A percentile compares a stretch with the other conserved stretches of the same genome.
Evolutionary conservation across 2,113 vertebrate species (phyloP).

Genomic region (Epinephelus moara): DNA sequence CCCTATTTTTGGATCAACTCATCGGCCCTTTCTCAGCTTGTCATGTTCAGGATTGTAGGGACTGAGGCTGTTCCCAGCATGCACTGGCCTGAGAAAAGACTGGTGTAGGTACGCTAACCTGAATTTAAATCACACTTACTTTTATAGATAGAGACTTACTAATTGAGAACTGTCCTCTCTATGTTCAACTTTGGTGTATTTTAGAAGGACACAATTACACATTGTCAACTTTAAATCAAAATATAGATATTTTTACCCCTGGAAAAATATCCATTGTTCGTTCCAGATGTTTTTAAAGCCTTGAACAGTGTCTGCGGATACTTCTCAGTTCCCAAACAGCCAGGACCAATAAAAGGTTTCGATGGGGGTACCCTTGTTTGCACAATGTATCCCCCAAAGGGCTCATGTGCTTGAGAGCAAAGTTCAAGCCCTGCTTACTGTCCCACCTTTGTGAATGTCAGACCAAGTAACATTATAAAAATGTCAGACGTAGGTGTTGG

Average conservation of each 20-base stretch:
- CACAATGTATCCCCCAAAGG: no score
- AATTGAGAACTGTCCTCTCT: no score
- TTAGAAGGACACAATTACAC: background rate
- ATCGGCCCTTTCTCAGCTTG: background rate
- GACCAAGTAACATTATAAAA: background rate
- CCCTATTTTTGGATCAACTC: conserved; percentile 36
- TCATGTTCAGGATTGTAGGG: background rate
- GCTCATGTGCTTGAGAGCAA: background rate
- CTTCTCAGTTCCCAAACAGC: background rate
- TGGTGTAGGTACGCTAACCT: no score
- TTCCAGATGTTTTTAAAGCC: background rate
- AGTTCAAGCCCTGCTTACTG: background rate
- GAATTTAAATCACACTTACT: background rate
- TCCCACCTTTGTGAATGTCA: background rate
- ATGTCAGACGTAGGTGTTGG: background rate
- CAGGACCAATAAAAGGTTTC: background rate
- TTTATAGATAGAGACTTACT: no score
- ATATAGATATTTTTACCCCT: background rate
- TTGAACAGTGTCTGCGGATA: background rate
- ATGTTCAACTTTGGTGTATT: background rate
- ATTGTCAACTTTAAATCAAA: background rate
- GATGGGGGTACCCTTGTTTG: no score
- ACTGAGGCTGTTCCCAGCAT: background rate
- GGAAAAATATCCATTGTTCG: background rate
- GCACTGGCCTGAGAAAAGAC: background rate